Evolutionary conservation across 2,888 invertebrate genomes (phyloP).

Genomic region (Invenusta paracnida): DNA sequence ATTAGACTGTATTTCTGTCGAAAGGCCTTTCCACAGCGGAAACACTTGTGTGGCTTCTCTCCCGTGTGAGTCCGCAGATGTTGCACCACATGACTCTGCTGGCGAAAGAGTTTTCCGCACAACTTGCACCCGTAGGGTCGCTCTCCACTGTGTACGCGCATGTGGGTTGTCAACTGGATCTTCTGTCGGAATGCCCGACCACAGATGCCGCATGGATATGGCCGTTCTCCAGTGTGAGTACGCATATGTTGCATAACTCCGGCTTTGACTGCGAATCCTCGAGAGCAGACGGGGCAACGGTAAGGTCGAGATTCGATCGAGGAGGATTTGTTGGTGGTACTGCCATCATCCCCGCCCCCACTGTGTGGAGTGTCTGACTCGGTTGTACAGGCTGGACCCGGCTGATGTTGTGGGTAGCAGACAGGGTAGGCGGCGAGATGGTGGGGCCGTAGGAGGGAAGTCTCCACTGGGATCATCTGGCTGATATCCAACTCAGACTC

Average conservation of each 20-base stretch:
- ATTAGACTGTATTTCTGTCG: conserved; percentile 40
- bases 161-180: conserved; percentile 36
- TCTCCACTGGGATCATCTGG: conserved; percentile 10
- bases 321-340: neutral
- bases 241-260: conserved; percentile 35
- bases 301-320: conserved; percentile 22
- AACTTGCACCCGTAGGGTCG: conserved; percentile 40
- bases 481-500: neutral
- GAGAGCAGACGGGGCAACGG: conserved; percentile 27
- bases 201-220: conserved; percentile 32
- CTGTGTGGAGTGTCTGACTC: neutral
- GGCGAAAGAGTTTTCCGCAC: conserved; percentile 39
- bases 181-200: conserved; percentile 39
- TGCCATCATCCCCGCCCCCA: neutral
- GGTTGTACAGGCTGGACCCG: neutral
- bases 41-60: conserved; percentile 40
- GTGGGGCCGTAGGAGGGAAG: neutral
- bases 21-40: conserved; percentile 38
- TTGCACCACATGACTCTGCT: conserved; percentile 40
- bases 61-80: conserved; percentile 40
- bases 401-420: neutral
- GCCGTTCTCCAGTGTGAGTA: conserved; percentile 38
- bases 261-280: conserved; percentile 36
- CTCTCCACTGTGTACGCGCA: conserved; percentile 39
- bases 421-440: neutral